Percentiles rank a stretch among this genome's conserved stretches.
Evolutionary conservation across 2,797 vertebrate genomes (phyloP).

Genomic region (Meriones psammophilus): DNA sequence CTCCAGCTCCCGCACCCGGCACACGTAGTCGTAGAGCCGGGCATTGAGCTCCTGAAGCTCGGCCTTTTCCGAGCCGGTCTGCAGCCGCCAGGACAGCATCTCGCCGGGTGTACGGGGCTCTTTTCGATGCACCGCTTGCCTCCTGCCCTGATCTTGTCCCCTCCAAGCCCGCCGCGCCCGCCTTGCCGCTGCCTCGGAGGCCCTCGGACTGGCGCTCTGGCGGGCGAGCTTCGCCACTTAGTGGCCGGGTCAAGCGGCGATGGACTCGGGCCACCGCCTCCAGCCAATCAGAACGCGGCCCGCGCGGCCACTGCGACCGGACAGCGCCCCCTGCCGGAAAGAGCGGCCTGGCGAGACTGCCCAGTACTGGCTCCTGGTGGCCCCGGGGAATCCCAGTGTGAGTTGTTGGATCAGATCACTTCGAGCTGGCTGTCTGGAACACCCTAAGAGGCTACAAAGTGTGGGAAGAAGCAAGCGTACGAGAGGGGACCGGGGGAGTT

Average conservation of each 20-base stretch:
- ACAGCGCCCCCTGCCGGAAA: conserved; percentile 42
- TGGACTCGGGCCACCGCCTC: neutral
- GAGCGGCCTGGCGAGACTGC: neutral
- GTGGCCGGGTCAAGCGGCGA: neutral
- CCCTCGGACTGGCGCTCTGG: conserved; percentile 70
- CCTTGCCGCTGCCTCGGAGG: conserved; percentile 48
- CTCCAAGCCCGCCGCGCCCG: neutral
- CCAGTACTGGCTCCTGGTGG: fast-evolving
- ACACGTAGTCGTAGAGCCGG: conserved; percentile 93
- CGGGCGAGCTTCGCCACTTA: conserved; percentile 26
- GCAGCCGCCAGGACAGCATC: conserved; percentile 91
- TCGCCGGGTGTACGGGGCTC: conserved; percentile 57
- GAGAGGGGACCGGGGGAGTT: neutral
- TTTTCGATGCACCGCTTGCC: neutral
- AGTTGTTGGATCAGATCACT: fast-evolving
- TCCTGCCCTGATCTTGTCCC: conserved; percentile 74
- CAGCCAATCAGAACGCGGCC: conserved; percentile 66
- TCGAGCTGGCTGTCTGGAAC: neutral
- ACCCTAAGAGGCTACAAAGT: neutral
- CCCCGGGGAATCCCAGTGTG: fast-evolving
- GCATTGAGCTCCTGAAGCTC: conserved; percentile 95
- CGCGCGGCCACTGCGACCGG: neutral
- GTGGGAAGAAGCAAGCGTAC: neutral
- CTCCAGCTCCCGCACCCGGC: conserved; percentile 94
- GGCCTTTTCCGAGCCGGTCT: conserved; percentile 92